A percentile compares a stretch with the other conserved stretches of the same genome.
Evolutionary conservation across 2,888 invertebrate species (phyloP).

Genomic region (Trissolcus japonicus): DNA sequence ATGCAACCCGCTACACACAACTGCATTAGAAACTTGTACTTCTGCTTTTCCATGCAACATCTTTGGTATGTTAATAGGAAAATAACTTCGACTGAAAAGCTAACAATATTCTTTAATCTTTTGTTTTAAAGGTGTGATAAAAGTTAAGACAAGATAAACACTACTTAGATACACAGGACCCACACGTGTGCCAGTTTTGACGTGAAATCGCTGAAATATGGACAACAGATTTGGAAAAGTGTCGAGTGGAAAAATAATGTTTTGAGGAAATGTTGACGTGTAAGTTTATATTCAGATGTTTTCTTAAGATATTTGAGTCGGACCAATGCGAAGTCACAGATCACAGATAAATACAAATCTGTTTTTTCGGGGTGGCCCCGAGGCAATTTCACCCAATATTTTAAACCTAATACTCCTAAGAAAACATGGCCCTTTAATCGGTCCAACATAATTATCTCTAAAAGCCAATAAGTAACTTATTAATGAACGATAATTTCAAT

Average conservation of each 20-base stretch:
- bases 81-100: no score
- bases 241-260: conserved; percentile 31
- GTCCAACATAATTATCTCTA: conserved; percentile 1
- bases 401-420: conserved; percentile 17
- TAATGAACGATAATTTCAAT: not conserved
- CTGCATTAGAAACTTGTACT: conserved; percentile 54
- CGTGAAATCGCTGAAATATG: conserved; percentile 7
- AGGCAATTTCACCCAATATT: conserved; percentile 25
- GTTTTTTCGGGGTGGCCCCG: conserved; percentile 38
- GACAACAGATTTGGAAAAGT: conserved; percentile 33
- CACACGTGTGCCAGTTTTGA: no score
- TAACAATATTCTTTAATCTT: no score
- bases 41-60: not conserved
- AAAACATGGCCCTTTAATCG: conserved; percentile 27
- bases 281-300: conserved; percentile 31
- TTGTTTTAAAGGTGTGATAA: no score
- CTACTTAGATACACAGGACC: no score
- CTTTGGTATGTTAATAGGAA: no score
- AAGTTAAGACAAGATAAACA: conserved; percentile 1
- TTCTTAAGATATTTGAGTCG: conserved; percentile 33
- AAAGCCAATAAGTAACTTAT: conserved; percentile 2
- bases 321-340: conserved; percentile 31
- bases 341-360: conserved; percentile 35
- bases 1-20: conserved; percentile 55
- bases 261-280: conserved; percentile 30